Conservation (phyloP, 2,797 vertebrate species). For the Moxostoma hubbsi region DNA sequence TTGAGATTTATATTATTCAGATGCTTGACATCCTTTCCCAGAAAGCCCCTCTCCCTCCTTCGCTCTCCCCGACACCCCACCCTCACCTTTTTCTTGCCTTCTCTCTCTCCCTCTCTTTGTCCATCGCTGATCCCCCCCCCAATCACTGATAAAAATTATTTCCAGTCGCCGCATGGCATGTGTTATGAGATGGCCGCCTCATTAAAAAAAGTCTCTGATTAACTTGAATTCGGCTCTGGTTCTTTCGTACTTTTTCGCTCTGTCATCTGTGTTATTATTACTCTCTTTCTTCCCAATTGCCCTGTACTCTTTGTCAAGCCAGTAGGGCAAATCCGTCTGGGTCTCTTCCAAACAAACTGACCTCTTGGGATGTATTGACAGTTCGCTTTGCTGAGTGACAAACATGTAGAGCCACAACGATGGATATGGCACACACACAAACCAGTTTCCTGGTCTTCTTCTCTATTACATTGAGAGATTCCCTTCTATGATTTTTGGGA, state of each 20-base stretch:
- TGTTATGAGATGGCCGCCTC: slow-evolving; percentile 88
- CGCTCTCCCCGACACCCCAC: slow-evolving; percentile 49
- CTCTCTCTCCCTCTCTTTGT: slow-evolving; percentile 51
- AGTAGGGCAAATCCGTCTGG: slow-evolving; percentile 95
- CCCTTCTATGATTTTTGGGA: slow-evolving; percentile 49
- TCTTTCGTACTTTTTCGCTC: slow-evolving; percentile 64
- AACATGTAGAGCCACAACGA: slow-evolving; percentile 78
- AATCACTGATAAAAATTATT: slow-evolving; percentile 77
- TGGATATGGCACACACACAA: slow-evolving; percentile 63
- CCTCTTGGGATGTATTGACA: slow-evolving; percentile 99
- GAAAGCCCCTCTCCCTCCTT: slow-evolving; percentile 71
- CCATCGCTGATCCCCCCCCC: slow-evolving; percentile 52
- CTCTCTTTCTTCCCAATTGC: slow-evolving; percentile 32
- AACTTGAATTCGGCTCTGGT: slow-evolving; percentile 86
- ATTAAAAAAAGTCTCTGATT: slow-evolving; percentile 95
- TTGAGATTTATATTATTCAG: slow-evolving; percentile 82
- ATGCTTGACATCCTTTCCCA: slow-evolving; percentile 75
- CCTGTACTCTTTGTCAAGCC: slow-evolving; percentile 87
- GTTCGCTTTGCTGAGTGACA: slow-evolving; percentile 93
- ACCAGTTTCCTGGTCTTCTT: slow-evolving; percentile 29
- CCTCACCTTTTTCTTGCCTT: slow-evolving; percentile 72
- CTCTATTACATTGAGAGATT: slow-evolving; percentile 6
- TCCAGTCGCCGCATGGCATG: slow-evolving; percentile 74
- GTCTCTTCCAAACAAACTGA: slow-evolving; percentile 98
- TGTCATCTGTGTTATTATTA: slow-evolving; percentile 22